A percentile compares a stretch with the other conserved stretches of the same genome.
Evolutionary conservation across 1,140 invertebrate species (phyloP).

Genomic region (Aphis gossypii): DNA sequence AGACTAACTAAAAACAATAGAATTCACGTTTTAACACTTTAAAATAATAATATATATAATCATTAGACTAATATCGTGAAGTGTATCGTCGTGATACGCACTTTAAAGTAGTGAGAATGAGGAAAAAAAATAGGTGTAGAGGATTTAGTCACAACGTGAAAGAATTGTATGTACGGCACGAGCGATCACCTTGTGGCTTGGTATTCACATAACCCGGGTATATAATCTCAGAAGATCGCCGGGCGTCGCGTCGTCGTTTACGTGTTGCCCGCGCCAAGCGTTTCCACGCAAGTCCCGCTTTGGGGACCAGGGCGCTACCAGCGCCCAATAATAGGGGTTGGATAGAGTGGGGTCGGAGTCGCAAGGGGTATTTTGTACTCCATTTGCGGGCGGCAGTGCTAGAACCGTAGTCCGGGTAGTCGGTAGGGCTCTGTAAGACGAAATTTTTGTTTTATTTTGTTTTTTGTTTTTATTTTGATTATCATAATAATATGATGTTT

Average conservation of each 20-base stretch:
- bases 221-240: slow-evolving; percentile 40
- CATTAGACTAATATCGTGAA: too few species aligned
- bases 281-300: slow-evolving; percentile 49
- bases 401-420: slow-evolving; percentile 52
- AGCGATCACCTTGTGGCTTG: not conserved
- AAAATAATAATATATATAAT: not conserved
- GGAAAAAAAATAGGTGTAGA: not conserved
- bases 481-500: not conserved
- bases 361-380: not conserved
- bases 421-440: slow-evolving; percentile 16
- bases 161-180: not conserved
- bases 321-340: not conserved
- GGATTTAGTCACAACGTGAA: not conserved
- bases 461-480: not conserved
- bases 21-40: not conserved
- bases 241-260: slow-evolving; percentile 46
- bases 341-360: not conserved
- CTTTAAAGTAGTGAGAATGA: not conserved
- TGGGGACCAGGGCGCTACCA: slow-evolving; percentile 36
- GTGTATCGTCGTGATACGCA: too few species aligned
- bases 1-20: not conserved
- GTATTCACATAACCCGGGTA: not conserved
- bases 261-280: slow-evolving; percentile 51
- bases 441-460: not conserved
- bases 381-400: slow-evolving; percentile 43